phyloP scores from a whole-genome alignment of 2,797 vertebrate species.

The Morus bassanus region DNA sequence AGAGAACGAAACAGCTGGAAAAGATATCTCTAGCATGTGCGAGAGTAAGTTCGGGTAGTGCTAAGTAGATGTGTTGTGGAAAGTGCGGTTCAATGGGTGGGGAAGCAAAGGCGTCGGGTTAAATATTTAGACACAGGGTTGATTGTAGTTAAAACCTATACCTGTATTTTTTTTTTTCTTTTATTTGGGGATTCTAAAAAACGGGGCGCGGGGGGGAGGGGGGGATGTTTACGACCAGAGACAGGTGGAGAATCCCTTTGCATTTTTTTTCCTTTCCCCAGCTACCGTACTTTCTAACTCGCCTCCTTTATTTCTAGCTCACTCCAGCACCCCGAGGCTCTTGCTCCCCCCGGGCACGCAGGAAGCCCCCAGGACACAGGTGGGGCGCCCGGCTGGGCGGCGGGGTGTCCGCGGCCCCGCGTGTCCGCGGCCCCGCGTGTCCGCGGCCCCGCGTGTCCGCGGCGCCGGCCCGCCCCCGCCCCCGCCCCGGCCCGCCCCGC shows the following conservation, averaged over 20 bases:
- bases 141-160: background rate
- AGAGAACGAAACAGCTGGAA: background rate
- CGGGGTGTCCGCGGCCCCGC: too few relatives aligned
- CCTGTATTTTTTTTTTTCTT: background rate
- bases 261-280: background rate
- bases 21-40: background rate
- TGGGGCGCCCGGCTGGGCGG: background rate
- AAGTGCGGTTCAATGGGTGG: background rate
- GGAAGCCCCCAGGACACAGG: background rate
- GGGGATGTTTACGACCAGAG: background rate
- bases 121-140: background rate
- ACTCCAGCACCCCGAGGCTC: accelerated
- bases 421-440: background rate
- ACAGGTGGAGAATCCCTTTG: background rate
- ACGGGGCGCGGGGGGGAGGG: accelerated
- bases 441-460: background rate
- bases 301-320: background rate
- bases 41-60: background rate
- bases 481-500: background rate
- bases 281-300: background rate
- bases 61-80: background rate
- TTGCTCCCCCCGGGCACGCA: background rate
- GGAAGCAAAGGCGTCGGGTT: background rate
- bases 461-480: too few relatives aligned
- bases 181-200: background rate